Evolutionary conservation across 2,888 invertebrate genomes (phyloP).

Genomic region (Podabrus alpinus): DNA sequence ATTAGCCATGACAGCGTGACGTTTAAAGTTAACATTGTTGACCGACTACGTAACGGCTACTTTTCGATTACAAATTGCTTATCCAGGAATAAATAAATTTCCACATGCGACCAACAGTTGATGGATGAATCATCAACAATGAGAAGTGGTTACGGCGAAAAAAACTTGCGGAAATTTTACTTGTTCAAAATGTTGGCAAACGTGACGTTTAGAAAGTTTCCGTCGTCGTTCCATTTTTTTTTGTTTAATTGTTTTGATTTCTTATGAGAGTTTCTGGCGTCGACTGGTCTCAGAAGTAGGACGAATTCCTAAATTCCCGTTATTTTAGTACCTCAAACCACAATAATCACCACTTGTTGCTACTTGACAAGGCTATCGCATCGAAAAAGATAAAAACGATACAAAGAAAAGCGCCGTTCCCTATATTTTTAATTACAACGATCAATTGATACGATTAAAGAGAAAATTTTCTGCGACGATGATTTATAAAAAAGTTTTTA

Average conservation of each 20-base stretch:
- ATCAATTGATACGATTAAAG: background rate
- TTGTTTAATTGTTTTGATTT: conserved; percentile 15
- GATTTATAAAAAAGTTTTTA: background rate
- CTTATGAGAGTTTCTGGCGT: conserved; percentile 18
- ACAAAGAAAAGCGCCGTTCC: background rate
- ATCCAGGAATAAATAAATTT: conserved; percentile 10
- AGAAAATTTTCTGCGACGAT: background rate
- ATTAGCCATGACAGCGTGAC: conserved; percentile 38
- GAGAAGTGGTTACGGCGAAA: background rate
- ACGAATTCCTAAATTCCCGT: conserved; percentile 28
- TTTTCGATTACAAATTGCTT: conserved; percentile 21
- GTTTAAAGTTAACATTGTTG: conserved; percentile 35
- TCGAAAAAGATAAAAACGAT: background rate
- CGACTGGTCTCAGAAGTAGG: conserved; percentile 25
- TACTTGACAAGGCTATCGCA: conserved; percentile 18
- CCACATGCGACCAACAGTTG: background rate
- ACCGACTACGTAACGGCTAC: conserved; percentile 24
- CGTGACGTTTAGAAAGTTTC: conserved; percentile 17
- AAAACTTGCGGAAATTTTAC: background rate
- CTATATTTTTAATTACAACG: background rate
- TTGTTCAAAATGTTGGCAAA: background rate
- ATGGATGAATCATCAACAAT: conserved; percentile 16
- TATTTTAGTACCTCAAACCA: conserved; percentile 17
- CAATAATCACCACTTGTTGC: conserved; percentile 30
- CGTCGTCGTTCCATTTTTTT: conserved; percentile 19